Conservation (phyloP, 2,113 vertebrate genomes). For the Pollachius pollachius region DNA sequence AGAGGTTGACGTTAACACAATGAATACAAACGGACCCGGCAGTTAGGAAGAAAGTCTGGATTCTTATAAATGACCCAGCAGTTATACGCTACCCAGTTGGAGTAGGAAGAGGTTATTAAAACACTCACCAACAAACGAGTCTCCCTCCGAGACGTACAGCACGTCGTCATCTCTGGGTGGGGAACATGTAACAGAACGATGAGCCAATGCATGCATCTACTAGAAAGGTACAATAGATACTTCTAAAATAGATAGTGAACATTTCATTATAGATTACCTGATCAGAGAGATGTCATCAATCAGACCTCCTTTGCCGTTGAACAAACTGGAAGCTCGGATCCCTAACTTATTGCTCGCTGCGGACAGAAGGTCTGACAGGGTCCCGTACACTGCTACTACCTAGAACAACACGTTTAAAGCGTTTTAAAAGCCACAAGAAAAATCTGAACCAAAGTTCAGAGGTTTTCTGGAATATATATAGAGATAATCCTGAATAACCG, state of each 20-base stretch:
- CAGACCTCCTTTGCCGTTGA: conserved; percentile 93
- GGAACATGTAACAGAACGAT: not conserved
- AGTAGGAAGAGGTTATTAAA: not conserved
- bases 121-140: conserved; percentile 88
- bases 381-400: conserved; percentile 95
- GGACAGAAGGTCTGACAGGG: conserved; percentile 88
- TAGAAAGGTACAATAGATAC: not conserved
- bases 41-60: no score
- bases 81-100: not conserved
- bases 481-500: no score
- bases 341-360: conserved; percentile 94
- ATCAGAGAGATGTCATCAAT: conserved; percentile 95
- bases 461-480: no score
- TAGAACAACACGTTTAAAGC: conserved; percentile 42
- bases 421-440: no score
- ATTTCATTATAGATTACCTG: conserved; percentile 69
- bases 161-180: conserved; percentile 90
- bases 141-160: conserved; percentile 93
- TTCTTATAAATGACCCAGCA: no score
- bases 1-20: conserved; percentile 5
- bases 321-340: conserved; percentile 89
- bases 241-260: not conserved
- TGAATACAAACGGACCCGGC: not conserved
- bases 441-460: no score
- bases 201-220: not conserved